phyloP scores from a whole-genome alignment of 1,140 invertebrate species.

The Brachionus manjavacas region DNA sequence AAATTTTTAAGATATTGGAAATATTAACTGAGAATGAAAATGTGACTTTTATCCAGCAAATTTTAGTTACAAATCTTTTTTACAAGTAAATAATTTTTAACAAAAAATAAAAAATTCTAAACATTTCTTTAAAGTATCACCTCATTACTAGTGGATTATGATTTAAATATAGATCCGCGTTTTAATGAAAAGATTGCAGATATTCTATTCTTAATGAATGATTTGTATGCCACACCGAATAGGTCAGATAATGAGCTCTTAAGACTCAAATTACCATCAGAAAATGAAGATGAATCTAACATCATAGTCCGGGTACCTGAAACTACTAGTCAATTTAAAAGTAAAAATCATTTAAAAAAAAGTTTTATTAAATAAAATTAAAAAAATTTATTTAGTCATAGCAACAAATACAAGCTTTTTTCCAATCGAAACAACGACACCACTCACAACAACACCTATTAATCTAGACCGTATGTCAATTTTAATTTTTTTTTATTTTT shows the following conservation, averaged over 20 bases:
- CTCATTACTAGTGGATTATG: slow-evolving; percentile 27
- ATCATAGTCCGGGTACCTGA: neutral
- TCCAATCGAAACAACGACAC: neutral
- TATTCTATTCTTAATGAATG: slow-evolving; percentile 5
- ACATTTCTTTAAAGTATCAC: neutral
- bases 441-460: slow-evolving; percentile 8
- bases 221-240: slow-evolving; percentile 30
- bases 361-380: neutral
- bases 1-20: neutral
- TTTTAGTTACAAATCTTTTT: neutral
- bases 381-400: neutral
- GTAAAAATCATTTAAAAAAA: slow-evolving; percentile 4
- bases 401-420: slow-evolving; percentile 25
- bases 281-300: neutral
- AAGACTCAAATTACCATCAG: neutral
- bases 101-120: neutral
- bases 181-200: slow-evolving; percentile 2
- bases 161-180: slow-evolving; percentile 29
- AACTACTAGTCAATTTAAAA: neutral
- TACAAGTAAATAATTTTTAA: neutral
- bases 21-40: neutral
- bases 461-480: slow-evolving; percentile 4
- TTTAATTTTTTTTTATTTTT: neutral
- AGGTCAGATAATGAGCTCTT: neutral
- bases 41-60: neutral